Percentiles rank a stretch among this genome's conserved stretches.
These are phyloP conservation scores for Drosophila teissieri DNA, from an alignment of 1,140 invertebrate genomes.

Conservation along the genomic window DNA sequence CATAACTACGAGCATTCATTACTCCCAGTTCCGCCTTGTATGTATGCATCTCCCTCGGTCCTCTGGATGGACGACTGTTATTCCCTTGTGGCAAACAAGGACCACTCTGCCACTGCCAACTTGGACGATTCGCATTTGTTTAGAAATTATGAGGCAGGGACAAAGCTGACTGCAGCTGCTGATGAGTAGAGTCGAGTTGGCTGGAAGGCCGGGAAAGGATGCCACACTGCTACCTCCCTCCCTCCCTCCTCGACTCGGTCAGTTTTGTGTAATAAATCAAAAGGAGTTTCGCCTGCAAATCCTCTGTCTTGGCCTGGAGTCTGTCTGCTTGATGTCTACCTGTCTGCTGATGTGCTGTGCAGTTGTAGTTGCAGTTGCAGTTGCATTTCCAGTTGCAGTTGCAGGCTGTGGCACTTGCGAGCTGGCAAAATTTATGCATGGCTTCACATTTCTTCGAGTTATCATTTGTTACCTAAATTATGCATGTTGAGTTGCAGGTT, in stretches of 20 bases:
- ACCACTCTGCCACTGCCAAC: constrained; percentile 13
- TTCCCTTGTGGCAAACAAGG: constrained; percentile 26
- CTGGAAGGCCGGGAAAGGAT: constrained; percentile 30
- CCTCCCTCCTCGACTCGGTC: constrained; percentile 20
- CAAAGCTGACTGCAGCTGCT: constrained; percentile 76
- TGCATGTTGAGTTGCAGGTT: constrained; percentile 79
- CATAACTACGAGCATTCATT: constrained; percentile 43
- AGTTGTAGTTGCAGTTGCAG: constrained; percentile 54
- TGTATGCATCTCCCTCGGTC: neutral
- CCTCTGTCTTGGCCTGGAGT: constrained; percentile 53
- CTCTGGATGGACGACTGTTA: constrained; percentile 43
- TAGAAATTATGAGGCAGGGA: constrained; percentile 73
- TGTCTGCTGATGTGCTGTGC: constrained; percentile 21
- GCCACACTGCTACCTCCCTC: constrained; percentile 15
- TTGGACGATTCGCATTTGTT: constrained; percentile 49
- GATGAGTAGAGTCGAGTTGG: constrained; percentile 54
- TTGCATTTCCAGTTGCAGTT: constrained; percentile 51
- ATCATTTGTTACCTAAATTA: constrained; percentile 83
- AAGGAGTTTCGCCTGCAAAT: constrained; percentile 59
- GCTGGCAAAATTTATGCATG: constrained; percentile 75
- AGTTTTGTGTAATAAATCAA: constrained; percentile 69
- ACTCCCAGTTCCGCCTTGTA: constrained; percentile 5
- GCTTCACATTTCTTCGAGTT: constrained; percentile 82
- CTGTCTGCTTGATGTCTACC: constrained; percentile 53
- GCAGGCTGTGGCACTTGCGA: constrained; percentile 53